These are phyloP conservation scores for Trachelus stipa DNA, from an alignment of 2,888 invertebrate species.

Conservation along the genomic window DNA sequence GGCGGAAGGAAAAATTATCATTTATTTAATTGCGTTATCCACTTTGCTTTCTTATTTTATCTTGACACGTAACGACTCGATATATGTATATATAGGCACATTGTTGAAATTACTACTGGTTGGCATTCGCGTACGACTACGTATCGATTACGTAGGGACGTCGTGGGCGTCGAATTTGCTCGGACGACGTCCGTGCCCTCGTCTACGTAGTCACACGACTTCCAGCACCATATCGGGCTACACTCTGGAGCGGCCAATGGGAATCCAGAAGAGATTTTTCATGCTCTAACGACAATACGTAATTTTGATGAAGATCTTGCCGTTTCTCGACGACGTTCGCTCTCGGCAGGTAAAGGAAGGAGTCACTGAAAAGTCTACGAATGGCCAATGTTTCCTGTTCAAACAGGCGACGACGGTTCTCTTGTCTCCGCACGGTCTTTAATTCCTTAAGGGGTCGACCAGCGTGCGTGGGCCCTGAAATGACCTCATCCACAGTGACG, in stretches of 20 bases:
- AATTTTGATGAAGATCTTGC: background rate
- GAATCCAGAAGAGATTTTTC: background rate
- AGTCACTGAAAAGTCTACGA: background rate
- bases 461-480: background rate
- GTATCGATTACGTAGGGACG: background rate
- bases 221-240: background rate
- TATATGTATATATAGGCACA: background rate
- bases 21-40: background rate
- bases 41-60: background rate
- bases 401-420: background rate
- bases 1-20: background rate
- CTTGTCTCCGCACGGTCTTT: background rate
- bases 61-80: background rate
- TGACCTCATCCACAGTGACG: background rate
- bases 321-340: no score
- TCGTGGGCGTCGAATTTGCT: background rate
- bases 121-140: background rate
- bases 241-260: background rate
- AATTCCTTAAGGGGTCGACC: background rate
- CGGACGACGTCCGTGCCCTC: background rate
- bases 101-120: background rate
- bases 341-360: background rate
- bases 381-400: background rate
- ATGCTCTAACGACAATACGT: background rate
- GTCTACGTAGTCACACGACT: background rate